Conservation (phyloP, 1,140 invertebrate genomes). For the Papilio dardanus region DNA sequence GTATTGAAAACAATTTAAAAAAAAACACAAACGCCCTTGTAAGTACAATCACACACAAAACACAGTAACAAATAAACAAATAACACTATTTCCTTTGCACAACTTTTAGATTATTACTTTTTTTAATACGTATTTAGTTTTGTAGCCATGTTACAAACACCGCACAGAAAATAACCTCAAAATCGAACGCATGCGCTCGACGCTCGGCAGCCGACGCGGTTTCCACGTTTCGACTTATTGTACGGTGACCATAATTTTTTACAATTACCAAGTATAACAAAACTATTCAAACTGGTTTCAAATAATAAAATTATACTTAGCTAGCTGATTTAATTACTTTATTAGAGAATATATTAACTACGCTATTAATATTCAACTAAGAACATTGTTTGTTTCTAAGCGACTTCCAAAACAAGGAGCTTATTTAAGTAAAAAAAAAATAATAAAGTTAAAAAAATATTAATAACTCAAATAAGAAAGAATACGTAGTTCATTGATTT, state of each 20-base stretch:
- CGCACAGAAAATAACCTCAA: slow-evolving; percentile 35
- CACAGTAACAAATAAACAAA: not conserved
- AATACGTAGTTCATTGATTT: not conserved
- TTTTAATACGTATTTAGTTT: slow-evolving; percentile 21
- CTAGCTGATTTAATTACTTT: too few species aligned
- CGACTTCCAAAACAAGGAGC: too few species aligned
- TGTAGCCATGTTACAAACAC: slow-evolving; percentile 25
- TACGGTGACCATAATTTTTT: slow-evolving; percentile 3
- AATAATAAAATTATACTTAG: too few species aligned
- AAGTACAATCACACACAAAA: not conserved
- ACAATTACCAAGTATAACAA: not conserved
- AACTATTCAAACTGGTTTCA: too few species aligned
- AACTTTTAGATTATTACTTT: not conserved
- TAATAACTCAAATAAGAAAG: too few species aligned
- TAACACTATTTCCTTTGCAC: not conserved
- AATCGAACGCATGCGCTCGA: slow-evolving; percentile 32
- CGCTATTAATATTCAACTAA: too few species aligned
- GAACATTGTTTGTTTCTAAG: too few species aligned
- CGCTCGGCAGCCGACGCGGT: slow-evolving; percentile 17
- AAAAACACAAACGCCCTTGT: not conserved
- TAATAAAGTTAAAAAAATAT: too few species aligned
- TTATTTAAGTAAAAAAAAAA: too few species aligned
- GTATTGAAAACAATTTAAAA: slow-evolving; percentile 6
- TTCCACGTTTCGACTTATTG: slow-evolving; percentile 24
- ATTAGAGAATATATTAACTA: too few species aligned